phyloP scores from a whole-genome alignment of 2,888 invertebrate species.

The Melanargia galathea region DNA sequence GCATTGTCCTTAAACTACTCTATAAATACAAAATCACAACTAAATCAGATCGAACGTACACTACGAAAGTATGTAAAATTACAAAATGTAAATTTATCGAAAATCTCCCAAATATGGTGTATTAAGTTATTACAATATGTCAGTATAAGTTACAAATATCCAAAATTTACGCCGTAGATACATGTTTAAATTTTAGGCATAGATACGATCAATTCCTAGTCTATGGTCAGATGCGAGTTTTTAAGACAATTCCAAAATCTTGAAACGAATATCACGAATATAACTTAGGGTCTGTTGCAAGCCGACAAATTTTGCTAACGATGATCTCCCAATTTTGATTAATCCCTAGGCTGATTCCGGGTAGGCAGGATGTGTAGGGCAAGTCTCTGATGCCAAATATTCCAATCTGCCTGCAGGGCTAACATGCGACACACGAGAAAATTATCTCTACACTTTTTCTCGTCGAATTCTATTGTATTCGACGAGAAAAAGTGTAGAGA shows the following conservation, averaged over 20 bases:
- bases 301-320: no score
- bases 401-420: no score
- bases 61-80: slow-evolving; percentile 41
- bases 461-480: no score
- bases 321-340: no score
- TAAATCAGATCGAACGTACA: slow-evolving; percentile 34
- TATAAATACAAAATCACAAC: slow-evolving; percentile 17
- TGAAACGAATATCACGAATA: slow-evolving; percentile 9
- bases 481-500: no score
- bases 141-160: slow-evolving; percentile 42
- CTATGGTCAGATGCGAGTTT: slow-evolving; percentile 36
- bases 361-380: no score
- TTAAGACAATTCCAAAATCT: slow-evolving; percentile 39
- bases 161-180: slow-evolving; percentile 42
- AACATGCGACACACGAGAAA: no score
- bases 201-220: slow-evolving; percentile 45
- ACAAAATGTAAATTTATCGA: slow-evolving; percentile 63
- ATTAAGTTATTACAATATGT: slow-evolving; percentile 10
- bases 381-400: no score
- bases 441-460: no score
- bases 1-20: slow-evolving; percentile 6
- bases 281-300: no score
- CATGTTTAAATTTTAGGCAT: slow-evolving; percentile 34
- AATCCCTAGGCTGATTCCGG: no score
- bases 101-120: slow-evolving; percentile 52